Evolutionary conservation across 2,797 vertebrate species (phyloP).

Genomic region (Sebastes iracundus): DNA sequence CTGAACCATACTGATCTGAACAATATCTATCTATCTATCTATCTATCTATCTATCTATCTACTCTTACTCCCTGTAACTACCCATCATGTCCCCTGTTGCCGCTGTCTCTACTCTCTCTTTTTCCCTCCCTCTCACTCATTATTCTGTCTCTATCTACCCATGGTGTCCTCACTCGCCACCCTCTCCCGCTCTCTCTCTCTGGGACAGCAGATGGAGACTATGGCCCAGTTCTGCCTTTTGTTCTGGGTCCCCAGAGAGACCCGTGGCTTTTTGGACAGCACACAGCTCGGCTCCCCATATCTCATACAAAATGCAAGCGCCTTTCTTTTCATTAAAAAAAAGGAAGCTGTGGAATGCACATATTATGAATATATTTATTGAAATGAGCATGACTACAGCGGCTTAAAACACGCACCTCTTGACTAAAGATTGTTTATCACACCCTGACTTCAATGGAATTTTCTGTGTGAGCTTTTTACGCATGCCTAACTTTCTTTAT

Average conservation of each 20-base stretch:
- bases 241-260: constrained; percentile 95
- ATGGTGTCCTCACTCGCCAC: constrained; percentile 51
- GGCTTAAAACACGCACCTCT: constrained; percentile 13
- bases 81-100: constrained; percentile 18
- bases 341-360: constrained; percentile 74
- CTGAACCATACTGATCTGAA: not conserved
- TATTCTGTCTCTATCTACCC: constrained; percentile 58
- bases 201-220: constrained; percentile 99
- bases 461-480: not conserved
- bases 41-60: constrained; percentile 20
- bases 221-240: constrained; percentile 97
- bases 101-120: constrained; percentile 11
- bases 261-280: constrained; percentile 80
- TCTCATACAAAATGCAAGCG: constrained; percentile 97
- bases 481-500: not conserved
- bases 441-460: not conserved
- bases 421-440: not conserved
- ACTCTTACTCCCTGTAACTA: not conserved
- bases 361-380: constrained; percentile 62
- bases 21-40: constrained; percentile 6
- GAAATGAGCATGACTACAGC: constrained; percentile 34
- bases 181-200: constrained; percentile 66
- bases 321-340: constrained; percentile 87
- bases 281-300: constrained; percentile 82
- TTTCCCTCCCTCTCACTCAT: constrained; percentile 33